Percentiles rank a stretch among this genome's conserved stretches.
phyloP scores from a whole-genome alignment of 53 echinoderm and acorn worm species.

The Temnopleurus reevesii region DNA sequence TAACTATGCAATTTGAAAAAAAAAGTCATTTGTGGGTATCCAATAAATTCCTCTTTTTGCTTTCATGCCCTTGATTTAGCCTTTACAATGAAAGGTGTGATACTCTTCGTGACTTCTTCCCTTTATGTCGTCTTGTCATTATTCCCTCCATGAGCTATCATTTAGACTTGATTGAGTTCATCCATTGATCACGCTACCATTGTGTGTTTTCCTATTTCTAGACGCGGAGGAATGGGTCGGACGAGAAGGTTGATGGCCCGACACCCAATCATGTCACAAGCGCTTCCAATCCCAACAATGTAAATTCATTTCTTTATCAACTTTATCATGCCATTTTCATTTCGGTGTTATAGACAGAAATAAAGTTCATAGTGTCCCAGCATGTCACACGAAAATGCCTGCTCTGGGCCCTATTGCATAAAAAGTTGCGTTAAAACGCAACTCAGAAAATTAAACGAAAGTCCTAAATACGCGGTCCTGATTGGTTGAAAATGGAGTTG shows the following conservation, averaged over 20 bases:
- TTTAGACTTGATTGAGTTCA: conserved; percentile 21
- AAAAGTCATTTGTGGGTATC: too few species aligned
- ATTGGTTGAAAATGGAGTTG: too few species aligned
- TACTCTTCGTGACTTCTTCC: conserved; percentile 14
- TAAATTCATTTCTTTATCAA: conserved; percentile 30
- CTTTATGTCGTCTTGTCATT: background rate
- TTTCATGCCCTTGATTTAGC: background rate
- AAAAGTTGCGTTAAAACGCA: too few species aligned
- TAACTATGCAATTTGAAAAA: too few species aligned
- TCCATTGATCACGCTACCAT: background rate
- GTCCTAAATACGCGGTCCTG: too few species aligned
- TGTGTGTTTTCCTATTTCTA: background rate
- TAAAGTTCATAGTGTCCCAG: too few species aligned
- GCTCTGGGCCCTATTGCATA: too few species aligned
- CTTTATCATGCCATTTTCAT: too few species aligned
- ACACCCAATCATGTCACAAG: conserved; percentile 51
- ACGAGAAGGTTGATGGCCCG: conserved; percentile 36
- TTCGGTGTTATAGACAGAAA: too few species aligned
- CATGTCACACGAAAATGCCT: too few species aligned
- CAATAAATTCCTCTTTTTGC: too few species aligned
- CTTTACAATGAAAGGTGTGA: background rate
- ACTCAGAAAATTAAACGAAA: too few species aligned
- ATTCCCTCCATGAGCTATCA: background rate
- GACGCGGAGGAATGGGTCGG: conserved; percentile 51
- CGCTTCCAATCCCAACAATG: conserved; percentile 50